Evolutionary conservation across 92 coral and sea anemone genomes (phyloP).

Genomic region (Nematostella vectensis): DNA sequence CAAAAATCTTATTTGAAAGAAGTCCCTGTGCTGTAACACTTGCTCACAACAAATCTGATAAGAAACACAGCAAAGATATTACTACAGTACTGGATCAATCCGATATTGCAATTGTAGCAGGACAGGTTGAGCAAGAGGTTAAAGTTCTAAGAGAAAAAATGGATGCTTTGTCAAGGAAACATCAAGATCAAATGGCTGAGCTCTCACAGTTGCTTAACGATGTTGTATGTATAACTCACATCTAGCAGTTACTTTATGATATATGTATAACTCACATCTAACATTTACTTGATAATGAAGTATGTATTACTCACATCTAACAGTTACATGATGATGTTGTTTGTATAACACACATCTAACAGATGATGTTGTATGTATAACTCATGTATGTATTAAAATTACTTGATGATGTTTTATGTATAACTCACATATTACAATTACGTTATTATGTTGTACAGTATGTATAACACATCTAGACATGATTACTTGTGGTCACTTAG

Average conservation of each 20-base stretch:
- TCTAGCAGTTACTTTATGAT: no score
- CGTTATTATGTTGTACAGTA: conserved; percentile 42
- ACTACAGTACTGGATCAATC: conserved; percentile 17
- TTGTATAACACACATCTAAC: no score
- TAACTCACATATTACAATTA: conserved; percentile 30
- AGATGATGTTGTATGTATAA: no score
- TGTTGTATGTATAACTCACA: conserved; percentile 74
- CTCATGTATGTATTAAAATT: no score
- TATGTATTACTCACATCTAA: conserved; percentile 29
- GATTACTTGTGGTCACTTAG: no score
- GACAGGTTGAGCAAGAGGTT: conserved; percentile 4
- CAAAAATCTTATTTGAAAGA: no score
- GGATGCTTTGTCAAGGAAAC: conserved; percentile 10
- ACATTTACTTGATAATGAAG: no score
- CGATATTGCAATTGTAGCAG: background rate
- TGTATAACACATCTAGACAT: no score
- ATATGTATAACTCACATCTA: no score
- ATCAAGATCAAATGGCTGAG: conserved; percentile 27
- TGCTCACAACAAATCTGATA: background rate
- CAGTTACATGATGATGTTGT: conserved; percentile 38
- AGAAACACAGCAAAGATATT: conserved; percentile 8
- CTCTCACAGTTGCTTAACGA: conserved; percentile 30
- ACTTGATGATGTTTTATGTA: conserved; percentile 21
- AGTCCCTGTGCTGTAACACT: background rate
- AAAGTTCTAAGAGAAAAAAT: conserved; percentile 23